Percentiles rank a stretch among this genome's conserved stretches.
phyloP scores from a whole-genome alignment of 1,140 invertebrate species.

The Condylostylus longicornis region DNA sequence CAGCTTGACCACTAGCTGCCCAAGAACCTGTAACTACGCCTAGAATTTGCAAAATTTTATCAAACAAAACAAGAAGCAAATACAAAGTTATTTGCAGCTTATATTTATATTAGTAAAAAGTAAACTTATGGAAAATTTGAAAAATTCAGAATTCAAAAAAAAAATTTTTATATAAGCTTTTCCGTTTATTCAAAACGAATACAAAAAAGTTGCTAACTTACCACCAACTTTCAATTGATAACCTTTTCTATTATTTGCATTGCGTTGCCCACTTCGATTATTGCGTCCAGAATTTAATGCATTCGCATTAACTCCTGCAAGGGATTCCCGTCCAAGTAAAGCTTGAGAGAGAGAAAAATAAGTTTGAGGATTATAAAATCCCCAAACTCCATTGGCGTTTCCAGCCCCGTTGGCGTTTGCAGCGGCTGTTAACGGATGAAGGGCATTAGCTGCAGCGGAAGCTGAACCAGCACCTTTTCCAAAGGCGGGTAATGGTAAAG shows the following conservation, averaged over 20 bases:
- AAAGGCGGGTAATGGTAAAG: not conserved
- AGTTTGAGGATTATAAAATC: not conserved
- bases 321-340: not conserved
- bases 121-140: not conserved
- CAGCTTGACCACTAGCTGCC: conserved; percentile 1
- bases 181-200: not conserved
- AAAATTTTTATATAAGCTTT: not conserved
- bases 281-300: not conserved
- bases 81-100: not conserved
- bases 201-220: not conserved
- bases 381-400: not conserved
- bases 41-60: conserved; percentile 3
- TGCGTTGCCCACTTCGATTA: not conserved
- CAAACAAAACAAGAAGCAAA: conserved; percentile 1
- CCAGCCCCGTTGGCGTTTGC: not conserved
- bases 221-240: conserved; percentile 9
- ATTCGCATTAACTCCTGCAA: conserved; percentile 1
- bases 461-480: not conserved
- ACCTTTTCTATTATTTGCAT: conserved; percentile 1
- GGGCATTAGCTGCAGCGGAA: not conserved
- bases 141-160: not conserved
- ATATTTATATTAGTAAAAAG: not conserved
- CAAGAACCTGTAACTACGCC: conserved; percentile 8
- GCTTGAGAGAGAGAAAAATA: not conserved
- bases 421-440: not conserved